Evolutionary conservation across 2,797 vertebrate species (phyloP), one percentile per base, ranked within the genome.

Genomic region (Karalla daura): DNA sequence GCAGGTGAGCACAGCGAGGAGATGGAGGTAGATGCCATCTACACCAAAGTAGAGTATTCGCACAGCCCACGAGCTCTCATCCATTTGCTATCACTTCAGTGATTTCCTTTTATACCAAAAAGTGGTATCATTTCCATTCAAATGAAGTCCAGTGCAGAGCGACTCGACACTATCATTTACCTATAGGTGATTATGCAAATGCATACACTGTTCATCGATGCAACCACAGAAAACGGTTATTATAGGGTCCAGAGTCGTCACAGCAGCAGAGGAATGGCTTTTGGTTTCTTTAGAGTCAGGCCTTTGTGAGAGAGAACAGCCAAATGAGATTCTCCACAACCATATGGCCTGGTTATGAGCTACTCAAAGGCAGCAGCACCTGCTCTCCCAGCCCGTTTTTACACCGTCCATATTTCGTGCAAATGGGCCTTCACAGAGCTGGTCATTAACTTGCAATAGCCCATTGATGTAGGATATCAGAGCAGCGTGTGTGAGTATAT

Each of bases 391-490:
- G 66, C 76, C 68, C 65, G 23, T 73, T 87, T 83, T 88, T 65
- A 86, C 88, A 64, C 80, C 37, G 71, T 81, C 83, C 85, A 91
- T 91, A 90, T 90, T 89, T 89, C 67, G 76, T 75, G 80, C 74
- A 89, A 91, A 93, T 92, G 86, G 87, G 63, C 74, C 72, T 88
- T 86, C 75, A 63, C 78, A 74, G 79, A 76, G 65, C 81, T 74
- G 85, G 77, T 87, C 89, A 86, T 90, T 89, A 89, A 85, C 89
- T 86, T 79, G 87, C 87, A 89, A 90, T 85, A 83, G 86, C 85
- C 88, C 83, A 83, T 88, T 89, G 89, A 89, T 87, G 87, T 86
- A 65, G 83, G 85, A 80, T 87, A 89, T 86, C 84, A 89, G 77
- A 85, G 85, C 54, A 17, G 80, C 11, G 47, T 71, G 81, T 89